These are phyloP conservation scores for Druceiella hillmani DNA, from an alignment of 2,888 invertebrate species.

Conservation along the genomic window DNA sequence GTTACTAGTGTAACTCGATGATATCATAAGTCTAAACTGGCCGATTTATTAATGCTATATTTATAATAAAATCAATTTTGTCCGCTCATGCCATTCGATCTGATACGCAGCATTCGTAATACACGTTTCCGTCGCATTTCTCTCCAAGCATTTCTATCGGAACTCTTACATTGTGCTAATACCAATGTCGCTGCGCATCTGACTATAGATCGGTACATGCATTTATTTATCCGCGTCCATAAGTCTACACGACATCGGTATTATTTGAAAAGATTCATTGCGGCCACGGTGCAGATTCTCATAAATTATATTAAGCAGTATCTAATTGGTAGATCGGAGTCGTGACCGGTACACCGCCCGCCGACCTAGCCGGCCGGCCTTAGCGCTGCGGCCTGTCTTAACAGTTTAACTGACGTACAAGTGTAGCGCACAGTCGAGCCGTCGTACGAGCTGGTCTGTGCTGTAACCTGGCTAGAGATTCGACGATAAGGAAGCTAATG, in stretches of 20 bases:
- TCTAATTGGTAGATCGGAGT: conserved; percentile 5
- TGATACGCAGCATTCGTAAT: no score
- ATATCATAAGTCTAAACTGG: no score
- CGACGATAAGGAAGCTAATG: not conserved
- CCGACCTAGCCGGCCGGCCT: not conserved
- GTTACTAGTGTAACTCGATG: no score
- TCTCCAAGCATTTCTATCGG: no score
- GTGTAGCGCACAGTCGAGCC: not conserved
- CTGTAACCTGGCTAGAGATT: not conserved
- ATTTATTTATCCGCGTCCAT: no score
- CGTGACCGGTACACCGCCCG: conserved; percentile 1
- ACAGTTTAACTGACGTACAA: not conserved
- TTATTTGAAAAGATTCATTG: conserved; percentile 5
- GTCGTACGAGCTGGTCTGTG: not conserved
- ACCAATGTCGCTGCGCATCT: no score
- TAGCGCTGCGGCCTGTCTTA: not conserved
- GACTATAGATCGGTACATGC: no score
- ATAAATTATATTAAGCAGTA: conserved; percentile 5
- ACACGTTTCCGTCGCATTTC: no score
- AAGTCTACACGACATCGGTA: conserved; percentile 3
- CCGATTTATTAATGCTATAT: no score
- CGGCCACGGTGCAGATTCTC: conserved; percentile 1
- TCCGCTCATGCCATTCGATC: no score
- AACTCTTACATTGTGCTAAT: no score
- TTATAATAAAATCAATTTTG: no score